phyloP scores from a whole-genome alignment of 1,140 invertebrate genomes.

The Papilio machaon region DNA sequence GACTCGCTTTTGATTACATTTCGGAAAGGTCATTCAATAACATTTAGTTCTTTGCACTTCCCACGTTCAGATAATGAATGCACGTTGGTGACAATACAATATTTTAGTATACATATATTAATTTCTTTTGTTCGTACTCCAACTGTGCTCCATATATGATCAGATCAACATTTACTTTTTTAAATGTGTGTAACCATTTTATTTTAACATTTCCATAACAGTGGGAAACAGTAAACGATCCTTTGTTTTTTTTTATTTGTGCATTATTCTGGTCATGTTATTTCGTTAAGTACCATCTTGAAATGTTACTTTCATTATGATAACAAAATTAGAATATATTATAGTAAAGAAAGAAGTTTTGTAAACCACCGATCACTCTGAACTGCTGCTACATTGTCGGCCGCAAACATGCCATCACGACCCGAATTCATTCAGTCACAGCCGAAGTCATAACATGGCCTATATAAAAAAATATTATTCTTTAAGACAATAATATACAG shows the following conservation, averaged over 20 bases:
- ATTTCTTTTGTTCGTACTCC: conserved; percentile 4
- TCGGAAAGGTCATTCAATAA: conserved; percentile 37
- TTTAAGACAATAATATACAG: conserved; percentile 51
- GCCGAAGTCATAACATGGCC: conserved; percentile 59
- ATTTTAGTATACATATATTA: conserved; percentile 18
- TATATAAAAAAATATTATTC: conserved; percentile 58
- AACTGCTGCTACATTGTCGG: conserved; percentile 43
- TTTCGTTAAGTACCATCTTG: neutral
- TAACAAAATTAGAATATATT: neutral
- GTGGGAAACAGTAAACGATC: neutral
- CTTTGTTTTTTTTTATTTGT: neutral
- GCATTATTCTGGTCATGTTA: neutral
- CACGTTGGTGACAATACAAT: conserved; percentile 6
- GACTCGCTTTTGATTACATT: neutral
- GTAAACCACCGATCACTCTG: conserved; percentile 49
- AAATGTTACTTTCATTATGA: neutral
- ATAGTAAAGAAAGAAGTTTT: conserved; percentile 47
- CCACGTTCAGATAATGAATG: neutral
- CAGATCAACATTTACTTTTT: conserved; percentile 2
- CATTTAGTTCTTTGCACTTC: conserved; percentile 32
- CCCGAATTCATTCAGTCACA: conserved; percentile 54
- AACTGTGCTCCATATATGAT: neutral
- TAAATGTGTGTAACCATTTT: neutral
- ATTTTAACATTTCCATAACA: neutral
- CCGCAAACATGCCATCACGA: conserved; percentile 42